A percentile compares a stretch with the other conserved stretches of the same genome.
Conservation (phyloP, 1,140 invertebrate genomes). For the Campoletis sonorensis region DNA sequence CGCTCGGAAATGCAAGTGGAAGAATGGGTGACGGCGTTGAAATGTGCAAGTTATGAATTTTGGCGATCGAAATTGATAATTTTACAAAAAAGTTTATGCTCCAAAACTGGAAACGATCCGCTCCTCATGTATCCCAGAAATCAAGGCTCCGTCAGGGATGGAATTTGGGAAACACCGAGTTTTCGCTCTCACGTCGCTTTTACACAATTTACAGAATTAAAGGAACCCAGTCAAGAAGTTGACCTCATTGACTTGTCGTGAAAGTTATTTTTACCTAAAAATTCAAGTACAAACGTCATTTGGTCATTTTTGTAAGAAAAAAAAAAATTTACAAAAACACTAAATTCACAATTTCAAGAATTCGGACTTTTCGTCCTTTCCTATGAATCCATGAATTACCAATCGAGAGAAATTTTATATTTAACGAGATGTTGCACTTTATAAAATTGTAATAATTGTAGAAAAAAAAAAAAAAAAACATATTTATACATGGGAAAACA, state of each 20-base stretch:
- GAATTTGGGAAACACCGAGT: conserved; percentile 67
- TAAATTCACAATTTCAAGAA: no score
- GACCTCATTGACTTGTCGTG: conserved; percentile 69
- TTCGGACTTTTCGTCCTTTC: no score
- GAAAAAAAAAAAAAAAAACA: no score
- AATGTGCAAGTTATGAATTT: conserved; percentile 80
- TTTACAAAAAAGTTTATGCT: conserved; percentile 79
- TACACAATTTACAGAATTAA: conserved; percentile 59
- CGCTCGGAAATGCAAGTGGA: conserved; percentile 80
- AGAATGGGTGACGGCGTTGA: conserved; percentile 80
- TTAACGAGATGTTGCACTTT: no score
- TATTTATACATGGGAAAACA: no score
- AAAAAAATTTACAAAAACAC: no score
- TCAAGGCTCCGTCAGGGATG: conserved; percentile 75
- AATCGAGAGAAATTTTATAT: no score
- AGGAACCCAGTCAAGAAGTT: conserved; percentile 64
- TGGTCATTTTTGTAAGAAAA: no score
- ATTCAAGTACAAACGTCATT: no score
- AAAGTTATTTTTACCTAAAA: background rate
- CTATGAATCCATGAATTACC: no score
- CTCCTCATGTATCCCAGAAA: conserved; percentile 81
- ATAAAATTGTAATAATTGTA: no score
- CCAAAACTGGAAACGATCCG: conserved; percentile 81
- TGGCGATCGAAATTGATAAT: conserved; percentile 78
- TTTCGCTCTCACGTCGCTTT: conserved; percentile 72